These are phyloP conservation scores for Botia kubotai DNA, from an alignment of 2,797 vertebrate genomes.

Conservation along the genomic window DNA sequence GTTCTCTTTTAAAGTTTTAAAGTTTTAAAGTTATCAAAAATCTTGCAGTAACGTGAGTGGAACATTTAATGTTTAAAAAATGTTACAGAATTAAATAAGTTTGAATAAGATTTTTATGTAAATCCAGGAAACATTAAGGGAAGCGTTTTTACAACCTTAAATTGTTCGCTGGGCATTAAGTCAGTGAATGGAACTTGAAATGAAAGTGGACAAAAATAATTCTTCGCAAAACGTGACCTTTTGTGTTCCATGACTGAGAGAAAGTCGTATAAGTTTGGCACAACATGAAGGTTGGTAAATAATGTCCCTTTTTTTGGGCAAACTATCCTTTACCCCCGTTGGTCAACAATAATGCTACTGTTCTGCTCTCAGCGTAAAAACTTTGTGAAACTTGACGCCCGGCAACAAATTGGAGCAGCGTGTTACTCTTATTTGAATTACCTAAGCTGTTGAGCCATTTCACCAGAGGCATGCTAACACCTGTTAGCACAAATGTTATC, in stretches of 20 bases:
- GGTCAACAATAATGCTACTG: background rate
- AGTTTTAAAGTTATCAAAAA: too few relatives aligned
- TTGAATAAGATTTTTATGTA: too few relatives aligned
- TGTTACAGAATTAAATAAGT: too few relatives aligned
- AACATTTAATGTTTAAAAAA: too few relatives aligned
- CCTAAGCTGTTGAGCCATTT: conserved; percentile 36
- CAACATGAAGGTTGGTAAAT: background rate
- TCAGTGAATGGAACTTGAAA: too few relatives aligned
- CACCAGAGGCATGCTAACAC: conserved; percentile 49
- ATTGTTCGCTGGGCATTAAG: too few relatives aligned
- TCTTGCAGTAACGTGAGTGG: too few relatives aligned
- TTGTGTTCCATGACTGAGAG: background rate
- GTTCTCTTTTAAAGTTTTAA: too few relatives aligned
- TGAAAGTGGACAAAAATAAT: too few relatives aligned
- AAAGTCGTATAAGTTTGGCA: background rate
- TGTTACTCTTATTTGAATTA: conserved; percentile 39
- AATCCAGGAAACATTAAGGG: too few relatives aligned
- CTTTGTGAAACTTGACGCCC: conserved; percentile 20
- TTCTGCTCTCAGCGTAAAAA: background rate
- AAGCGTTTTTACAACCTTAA: too few relatives aligned
- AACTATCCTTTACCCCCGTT: background rate
- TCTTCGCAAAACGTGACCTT: too few relatives aligned
- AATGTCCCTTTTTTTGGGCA: background rate
- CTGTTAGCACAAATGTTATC: conserved; percentile 53
- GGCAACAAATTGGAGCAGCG: conserved; percentile 18